These are phyloP conservation scores for Coreius guichenoti DNA, from an alignment of 2,797 vertebrate species.

Conservation along the genomic window DNA sequence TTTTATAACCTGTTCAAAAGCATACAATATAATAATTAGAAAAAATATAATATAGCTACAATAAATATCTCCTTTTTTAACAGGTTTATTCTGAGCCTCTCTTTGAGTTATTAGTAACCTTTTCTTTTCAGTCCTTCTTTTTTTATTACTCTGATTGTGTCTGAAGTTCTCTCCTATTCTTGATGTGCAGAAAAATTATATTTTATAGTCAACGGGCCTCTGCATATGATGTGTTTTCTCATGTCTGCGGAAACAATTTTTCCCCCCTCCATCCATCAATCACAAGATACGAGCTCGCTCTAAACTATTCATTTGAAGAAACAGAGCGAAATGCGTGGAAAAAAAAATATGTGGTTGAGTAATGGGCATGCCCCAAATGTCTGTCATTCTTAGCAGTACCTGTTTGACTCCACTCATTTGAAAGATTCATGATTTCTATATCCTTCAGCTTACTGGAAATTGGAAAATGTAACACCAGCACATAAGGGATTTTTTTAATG, in stretches of 20 bases:
- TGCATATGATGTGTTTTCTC: conserved; percentile 59
- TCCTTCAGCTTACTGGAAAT: conserved; percentile 75
- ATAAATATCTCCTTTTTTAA: background rate
- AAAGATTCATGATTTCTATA: conserved; percentile 78
- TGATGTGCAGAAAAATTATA: conserved; percentile 21
- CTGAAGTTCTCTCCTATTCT: background rate
- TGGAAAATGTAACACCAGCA: conserved; percentile 74
- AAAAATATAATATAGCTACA: background rate
- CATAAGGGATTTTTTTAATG: conserved; percentile 64
- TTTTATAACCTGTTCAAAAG: background rate
- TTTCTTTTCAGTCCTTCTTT: background rate
- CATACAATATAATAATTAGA: background rate
- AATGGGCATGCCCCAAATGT: conserved; percentile 71
- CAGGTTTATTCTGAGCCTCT: background rate
- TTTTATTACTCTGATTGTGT: conserved; percentile 1
- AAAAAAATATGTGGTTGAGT: conserved; percentile 66
- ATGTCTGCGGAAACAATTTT: conserved; percentile 21
- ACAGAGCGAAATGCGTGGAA: conserved; percentile 69
- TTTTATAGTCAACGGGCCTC: conserved; percentile 10
- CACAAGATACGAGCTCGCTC: conserved; percentile 71
- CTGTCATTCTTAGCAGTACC: conserved; percentile 44
- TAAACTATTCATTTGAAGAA: conserved; percentile 78
- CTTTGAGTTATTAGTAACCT: background rate
- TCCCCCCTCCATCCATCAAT: conserved; percentile 72
- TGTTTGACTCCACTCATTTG: conserved; percentile 72